Evolutionary conservation across 2,113 vertebrate genomes (phyloP), one percentile per base, ranked within the genome.

Genomic region (Delphinapterus leucas): DNA sequence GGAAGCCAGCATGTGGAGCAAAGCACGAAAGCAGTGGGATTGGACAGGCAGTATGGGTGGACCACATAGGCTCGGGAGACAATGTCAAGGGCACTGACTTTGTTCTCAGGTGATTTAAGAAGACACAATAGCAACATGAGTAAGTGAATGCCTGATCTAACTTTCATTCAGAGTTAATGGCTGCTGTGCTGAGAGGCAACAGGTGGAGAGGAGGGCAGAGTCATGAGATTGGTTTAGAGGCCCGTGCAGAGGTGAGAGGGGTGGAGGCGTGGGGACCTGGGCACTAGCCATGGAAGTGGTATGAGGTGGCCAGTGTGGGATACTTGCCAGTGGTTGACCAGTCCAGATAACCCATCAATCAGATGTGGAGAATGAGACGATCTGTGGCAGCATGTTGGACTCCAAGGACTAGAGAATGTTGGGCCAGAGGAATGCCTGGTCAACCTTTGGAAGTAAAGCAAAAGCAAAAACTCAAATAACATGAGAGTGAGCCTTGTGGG

Each of bases 221-320:
- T 8, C 5, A 0, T 4, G 2, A 38, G 73, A 2, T 4, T 1
- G 18, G 28, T 5, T 28, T 36, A 6, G 25, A 53, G 28, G 53
- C 63, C 68, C 6, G 17, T 12, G 23, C 28, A 31, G 17, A 36
- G 44, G 31, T 1, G 6, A 8, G 23, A 33, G 9, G 38, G 9
- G 53, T 5, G 1, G 73, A 6, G 49, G 3, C 4, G 1, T 6
- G 6, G 12, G 10, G 7, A 8, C 26, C n/a, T 7, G 3, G 17
- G 28, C 3, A 9, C 28, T 8, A 31, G 49, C 0, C 0, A 4
- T 11, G 5, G n/a, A 26, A 10, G 2, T 10, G 28, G 26, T 28
- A 0, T 1, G 38, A 28, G 55, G 33, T 33, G 2, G 38, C 36
- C 4, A 1, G 1, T 0, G 38, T 14, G 23, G 55, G 23, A 8